Evolutionary conservation across 92 coral and sea anemone genomes (phyloP), one percentile per base, ranked within the genome.

Genomic region (Isaurus tuberculatus): DNA sequence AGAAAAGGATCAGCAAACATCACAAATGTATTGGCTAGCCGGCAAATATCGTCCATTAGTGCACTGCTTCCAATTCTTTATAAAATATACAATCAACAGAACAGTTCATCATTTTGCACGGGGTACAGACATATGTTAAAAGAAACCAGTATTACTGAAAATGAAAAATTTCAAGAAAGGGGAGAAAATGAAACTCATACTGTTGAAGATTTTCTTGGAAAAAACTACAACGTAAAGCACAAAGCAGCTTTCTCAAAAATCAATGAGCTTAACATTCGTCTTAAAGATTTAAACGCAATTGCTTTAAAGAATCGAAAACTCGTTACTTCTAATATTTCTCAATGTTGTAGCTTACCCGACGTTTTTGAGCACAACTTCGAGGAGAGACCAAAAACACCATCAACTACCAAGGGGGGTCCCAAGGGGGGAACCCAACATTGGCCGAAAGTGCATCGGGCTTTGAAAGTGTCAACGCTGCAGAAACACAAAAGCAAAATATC

Each of bases 51-150:
- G 7, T 91, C 97, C 9, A 79, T 91, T 0, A 87, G 83, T 40
- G 92, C 87, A 40, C 87, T 89, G 46, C 58, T 93, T 5, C 48
- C 68, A 8, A 88, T 84, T 15, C 88, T 93, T 0, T 93, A 88
- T 53, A 69, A 33, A 16, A 84, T 93, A 10, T 91, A 86, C 68
- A 71, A 93, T 72, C 95, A 93, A 72, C 97, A 93, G 46, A 91
- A 79, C 28, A 91, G 91, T 0, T 85, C 81, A 4, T 93, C 94
- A 0, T 93, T 89, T 57, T 91, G 97, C n/a, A 57, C 64, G 14
- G 97, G 97, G 8, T 93, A 75, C 43, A 93, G 85, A 67, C 64
- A 37, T 71, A 63, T 67, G 51, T 87, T 75, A 43, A 83, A 51
- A 57, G 53, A 73, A 42, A 57, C 61, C 46, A 61, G 57, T 51